Evolutionary conservation across 2,113 vertebrate genomes (phyloP), one percentile per base, ranked within the genome.

Genomic region (Pseudopodoces humilis): DNA sequence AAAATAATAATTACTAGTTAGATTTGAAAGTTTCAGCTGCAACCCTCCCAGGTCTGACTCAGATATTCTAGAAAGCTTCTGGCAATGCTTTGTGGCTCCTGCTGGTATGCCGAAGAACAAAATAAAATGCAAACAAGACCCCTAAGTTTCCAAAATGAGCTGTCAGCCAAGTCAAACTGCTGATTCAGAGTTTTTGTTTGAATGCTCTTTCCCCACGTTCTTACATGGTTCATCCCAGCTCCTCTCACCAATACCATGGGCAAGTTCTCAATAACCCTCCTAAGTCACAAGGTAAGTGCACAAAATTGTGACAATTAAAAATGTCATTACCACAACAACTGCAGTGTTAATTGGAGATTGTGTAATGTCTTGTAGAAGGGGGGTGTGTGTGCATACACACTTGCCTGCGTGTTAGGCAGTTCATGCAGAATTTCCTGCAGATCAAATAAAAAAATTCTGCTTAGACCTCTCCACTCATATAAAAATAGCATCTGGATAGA

Each of bases 401-500:
- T 65, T 81, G 67, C 33, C 78, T 33, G 39, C 0, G 0, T 7
- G 1, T 71, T 60, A 68, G 49, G 60, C 1, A 3, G 60, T 43
- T 93, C 85, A 86, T 17, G 63, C 37, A 90, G 80, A 92, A 90
- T 92, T 95, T 92, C 86, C 72, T 90, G 80, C 79, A 78, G 52
- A 88, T 86, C 68, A 75, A 84, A 93, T 4, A 3, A 43, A 68
- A 79, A 64, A 37, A 53, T 13, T 28, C 86, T 53, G 44, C 80
- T 86, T 76, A 80, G 33, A 63, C 52, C 25, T 94, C 75, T 87
- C 39, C 33, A 37, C 43, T 90, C 1, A 0, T 33, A 65, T 13
- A 88, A 94, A 96, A 96, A 96, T 78, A 96, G 93, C 64, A 90
- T 52, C 90, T 77, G 85, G 79, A 94, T 83, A 5, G 5, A 90